phyloP scores from a whole-genome alignment of 1,140 invertebrate genomes.

The Drosophila jambulina region DNA sequence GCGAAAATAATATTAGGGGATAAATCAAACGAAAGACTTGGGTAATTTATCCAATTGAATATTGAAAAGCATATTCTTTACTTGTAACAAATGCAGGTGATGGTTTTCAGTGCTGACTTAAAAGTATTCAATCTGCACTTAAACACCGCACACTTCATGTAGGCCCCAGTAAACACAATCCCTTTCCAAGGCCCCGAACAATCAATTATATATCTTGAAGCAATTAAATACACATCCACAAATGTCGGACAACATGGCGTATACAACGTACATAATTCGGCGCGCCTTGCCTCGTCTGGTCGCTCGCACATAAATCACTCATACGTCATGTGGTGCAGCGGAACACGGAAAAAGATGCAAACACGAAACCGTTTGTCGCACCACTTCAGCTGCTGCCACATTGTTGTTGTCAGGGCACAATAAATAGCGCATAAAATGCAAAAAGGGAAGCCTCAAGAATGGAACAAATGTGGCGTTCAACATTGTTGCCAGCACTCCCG shows the following conservation, averaged over 20 bases:
- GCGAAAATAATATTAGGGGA: neutral
- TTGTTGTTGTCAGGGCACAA: conserved; percentile 66
- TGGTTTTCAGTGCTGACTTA: neutral
- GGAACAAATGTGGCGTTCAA: conserved; percentile 47
- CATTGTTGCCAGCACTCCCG: conserved; percentile 49
- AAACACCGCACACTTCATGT: neutral
- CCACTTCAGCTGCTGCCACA: conserved; percentile 50
- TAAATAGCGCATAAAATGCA: conserved; percentile 67
- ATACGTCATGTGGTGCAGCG: conserved; percentile 72
- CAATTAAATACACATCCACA: conserved; percentile 69
- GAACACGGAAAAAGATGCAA: conserved; percentile 42
- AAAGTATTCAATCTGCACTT: neutral
- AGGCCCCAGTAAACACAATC: neutral
- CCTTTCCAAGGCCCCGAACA: conserved; percentile 5
- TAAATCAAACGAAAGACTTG: neutral
- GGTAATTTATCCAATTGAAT: too few species aligned
- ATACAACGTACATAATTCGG: conserved; percentile 63
- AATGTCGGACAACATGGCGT: conserved; percentile 50
- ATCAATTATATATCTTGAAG: conserved; percentile 59
- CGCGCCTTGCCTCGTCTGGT: conserved; percentile 29
- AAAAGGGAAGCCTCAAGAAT: conserved; percentile 56
- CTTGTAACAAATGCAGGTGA: neutral
- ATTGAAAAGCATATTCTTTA: neutral
- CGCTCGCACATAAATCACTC: conserved; percentile 71
- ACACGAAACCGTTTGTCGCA: conserved; percentile 65